A percentile compares a stretch with the other conserved stretches of the same genome.
phyloP scores from a whole-genome alignment of 2,113 vertebrate species.

The Collichthys lucidus region DNA sequence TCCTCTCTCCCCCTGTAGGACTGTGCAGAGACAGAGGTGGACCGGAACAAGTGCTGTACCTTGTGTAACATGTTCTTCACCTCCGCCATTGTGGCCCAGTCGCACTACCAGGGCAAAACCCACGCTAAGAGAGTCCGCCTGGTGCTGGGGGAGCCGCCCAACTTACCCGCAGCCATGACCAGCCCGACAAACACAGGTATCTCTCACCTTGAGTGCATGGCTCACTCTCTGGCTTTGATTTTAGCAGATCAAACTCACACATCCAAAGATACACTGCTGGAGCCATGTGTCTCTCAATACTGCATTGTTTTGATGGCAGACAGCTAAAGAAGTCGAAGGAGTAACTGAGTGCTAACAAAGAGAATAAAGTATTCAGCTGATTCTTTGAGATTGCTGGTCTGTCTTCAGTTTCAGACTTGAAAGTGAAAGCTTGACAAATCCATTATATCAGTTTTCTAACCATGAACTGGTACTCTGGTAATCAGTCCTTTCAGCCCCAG shows the following conservation, averaged over 20 bases:
- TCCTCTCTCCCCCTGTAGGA: slow-evolving; percentile 74
- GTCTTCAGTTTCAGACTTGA: slow-evolving; percentile 25
- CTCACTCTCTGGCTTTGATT: background rate
- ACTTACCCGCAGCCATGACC: slow-evolving; percentile 68
- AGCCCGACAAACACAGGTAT: slow-evolving; percentile 78
- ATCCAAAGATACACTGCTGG: background rate
- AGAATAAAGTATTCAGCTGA: slow-evolving; percentile 1
- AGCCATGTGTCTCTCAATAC: background rate
- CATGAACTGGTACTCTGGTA: background rate
- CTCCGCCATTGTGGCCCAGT: slow-evolving; percentile 89
- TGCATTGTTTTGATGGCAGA: background rate
- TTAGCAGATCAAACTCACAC: slow-evolving; percentile 8
- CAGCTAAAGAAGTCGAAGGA: background rate
- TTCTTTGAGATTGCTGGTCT: background rate
- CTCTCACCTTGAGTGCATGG: background rate
- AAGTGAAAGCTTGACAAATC: slow-evolving; percentile 14
- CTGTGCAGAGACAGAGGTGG: slow-evolving; percentile 87
- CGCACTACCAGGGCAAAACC: slow-evolving; percentile 89
- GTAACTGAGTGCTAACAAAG: background rate
- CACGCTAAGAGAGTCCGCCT: slow-evolving; percentile 88
- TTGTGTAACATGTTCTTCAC: slow-evolving; percentile 92
- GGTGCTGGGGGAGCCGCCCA: slow-evolving; percentile 84
- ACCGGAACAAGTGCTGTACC: slow-evolving; percentile 89
- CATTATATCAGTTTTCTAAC: background rate
- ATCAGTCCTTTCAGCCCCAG: background rate